Evolutionary conservation across 2,888 invertebrate species (phyloP).

Genomic region (Cataglyphis rosenhaueri): DNA sequence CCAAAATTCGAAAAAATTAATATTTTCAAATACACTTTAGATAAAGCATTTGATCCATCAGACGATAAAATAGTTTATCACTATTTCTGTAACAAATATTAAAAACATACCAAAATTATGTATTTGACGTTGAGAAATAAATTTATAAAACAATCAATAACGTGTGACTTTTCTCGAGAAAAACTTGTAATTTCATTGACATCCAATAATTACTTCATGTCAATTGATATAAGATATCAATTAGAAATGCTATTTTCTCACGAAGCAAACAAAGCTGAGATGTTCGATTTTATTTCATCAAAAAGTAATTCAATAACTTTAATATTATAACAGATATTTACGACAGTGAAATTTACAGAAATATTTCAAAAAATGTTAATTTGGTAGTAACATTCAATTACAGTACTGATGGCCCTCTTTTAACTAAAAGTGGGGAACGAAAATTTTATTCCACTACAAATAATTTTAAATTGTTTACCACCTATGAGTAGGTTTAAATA

Average conservation of each 20-base stretch:
- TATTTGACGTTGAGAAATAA: background rate
- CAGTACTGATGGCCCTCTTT: slow-evolving; percentile 36
- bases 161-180: background rate
- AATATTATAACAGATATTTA: slow-evolving; percentile 9
- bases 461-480: slow-evolving; percentile 23
- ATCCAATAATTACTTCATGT: slow-evolving; percentile 36
- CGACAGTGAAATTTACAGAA: slow-evolving; percentile 23
- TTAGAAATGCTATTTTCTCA: slow-evolving; percentile 9
- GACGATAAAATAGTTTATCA: slow-evolving; percentile 22
- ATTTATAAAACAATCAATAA: background rate
- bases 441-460: slow-evolving; percentile 32
- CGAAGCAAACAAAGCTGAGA: background rate
- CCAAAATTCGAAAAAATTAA: slow-evolving; percentile 6
- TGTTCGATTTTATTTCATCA: slow-evolving; percentile 15
- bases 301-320: slow-evolving; percentile 12
- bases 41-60: slow-evolving; percentile 5
- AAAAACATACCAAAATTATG: background rate
- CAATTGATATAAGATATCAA: slow-evolving; percentile 31
- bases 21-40: slow-evolving; percentile 12
- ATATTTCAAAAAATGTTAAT: slow-evolving; percentile 3
- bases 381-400: slow-evolving; percentile 24
- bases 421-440: slow-evolving; percentile 40
- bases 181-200: slow-evolving; percentile 2
- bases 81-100: slow-evolving; percentile 15
- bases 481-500: slow-evolving; percentile 2